Conservation (phyloP, 1,140 invertebrate genomes). For the Riptortus pedestris region DNA sequence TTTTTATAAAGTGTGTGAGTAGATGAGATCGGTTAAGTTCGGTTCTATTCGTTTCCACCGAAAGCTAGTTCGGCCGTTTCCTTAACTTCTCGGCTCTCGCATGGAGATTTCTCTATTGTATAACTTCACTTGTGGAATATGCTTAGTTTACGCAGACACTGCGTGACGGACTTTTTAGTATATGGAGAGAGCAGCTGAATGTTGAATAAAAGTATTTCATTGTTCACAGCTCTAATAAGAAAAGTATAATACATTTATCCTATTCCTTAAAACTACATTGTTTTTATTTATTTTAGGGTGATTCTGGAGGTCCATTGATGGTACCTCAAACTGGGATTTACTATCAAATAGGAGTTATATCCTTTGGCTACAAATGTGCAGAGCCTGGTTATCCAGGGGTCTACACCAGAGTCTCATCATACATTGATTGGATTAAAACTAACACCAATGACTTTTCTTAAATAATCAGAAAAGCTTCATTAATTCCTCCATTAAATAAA, state of each 20-base stretch:
- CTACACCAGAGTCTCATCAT: constrained; percentile 61
- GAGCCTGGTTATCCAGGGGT: constrained; percentile 59
- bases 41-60: too few relatives aligned
- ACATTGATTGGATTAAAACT: constrained; percentile 46
- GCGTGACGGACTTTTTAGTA: background rate
- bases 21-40: too few relatives aligned
- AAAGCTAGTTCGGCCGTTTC: too few relatives aligned
- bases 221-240: background rate
- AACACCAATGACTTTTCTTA: too few relatives aligned
- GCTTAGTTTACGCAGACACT: too few relatives aligned
- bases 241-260: background rate
- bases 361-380: constrained; percentile 61
- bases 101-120: too few relatives aligned
- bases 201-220: background rate
- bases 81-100: too few relatives aligned
- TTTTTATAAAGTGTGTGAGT: too few relatives aligned
- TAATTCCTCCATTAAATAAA: too few relatives aligned
- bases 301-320: constrained; percentile 77
- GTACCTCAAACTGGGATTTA: constrained; percentile 39
- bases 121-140: too few relatives aligned
- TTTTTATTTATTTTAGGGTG: constrained; percentile 46
- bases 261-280: background rate
- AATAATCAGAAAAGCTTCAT: too few relatives aligned
- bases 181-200: background rate
- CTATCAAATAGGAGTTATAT: constrained; percentile 59